These are phyloP conservation scores for Drosophila meridiana DNA, from an alignment of 2,888 invertebrate genomes.

Conservation along the genomic window DNA sequence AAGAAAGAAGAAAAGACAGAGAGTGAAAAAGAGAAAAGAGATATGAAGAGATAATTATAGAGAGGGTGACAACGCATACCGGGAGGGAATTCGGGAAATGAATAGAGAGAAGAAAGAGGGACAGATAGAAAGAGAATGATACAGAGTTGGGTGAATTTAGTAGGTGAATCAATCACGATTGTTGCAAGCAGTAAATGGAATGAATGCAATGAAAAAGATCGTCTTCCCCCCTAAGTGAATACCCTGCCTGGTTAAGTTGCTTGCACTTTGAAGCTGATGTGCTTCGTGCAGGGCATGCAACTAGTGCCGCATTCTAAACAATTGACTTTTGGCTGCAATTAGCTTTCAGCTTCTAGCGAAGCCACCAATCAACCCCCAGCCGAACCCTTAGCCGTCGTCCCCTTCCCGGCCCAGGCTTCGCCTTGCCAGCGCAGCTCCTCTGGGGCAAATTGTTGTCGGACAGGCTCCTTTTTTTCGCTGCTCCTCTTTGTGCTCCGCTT, in stretches of 20 bases:
- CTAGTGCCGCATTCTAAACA: conserved; percentile 30
- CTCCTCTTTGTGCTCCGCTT: conserved; percentile 2
- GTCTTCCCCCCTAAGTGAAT: conserved; percentile 2
- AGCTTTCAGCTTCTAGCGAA: conserved; percentile 26
- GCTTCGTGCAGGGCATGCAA: conserved; percentile 26
- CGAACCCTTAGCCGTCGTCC: neutral
- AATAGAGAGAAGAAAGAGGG: neutral
- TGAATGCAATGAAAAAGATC: conserved; percentile 10
- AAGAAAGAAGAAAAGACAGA: neutral
- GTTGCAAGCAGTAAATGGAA: neutral
- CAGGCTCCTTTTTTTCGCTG: conserved; percentile 26
- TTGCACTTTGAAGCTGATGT: neutral
- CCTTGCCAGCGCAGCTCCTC: neutral
- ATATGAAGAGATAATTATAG: no score
- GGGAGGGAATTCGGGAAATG: neutral
- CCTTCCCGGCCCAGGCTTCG: neutral
- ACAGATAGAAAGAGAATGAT: neutral
- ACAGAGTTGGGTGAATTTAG: neutral
- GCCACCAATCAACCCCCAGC: neutral
- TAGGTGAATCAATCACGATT: neutral
- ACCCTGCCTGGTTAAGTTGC: neutral
- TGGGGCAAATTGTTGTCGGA: conserved; percentile 27
- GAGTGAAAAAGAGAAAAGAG: neutral
- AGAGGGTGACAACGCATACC: neutral
- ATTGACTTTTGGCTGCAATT: conserved; percentile 37